phyloP scores from a whole-genome alignment of 37 sponge, comb jelly and placozoan species.

The Halisarca cf. caerulea region DNA sequence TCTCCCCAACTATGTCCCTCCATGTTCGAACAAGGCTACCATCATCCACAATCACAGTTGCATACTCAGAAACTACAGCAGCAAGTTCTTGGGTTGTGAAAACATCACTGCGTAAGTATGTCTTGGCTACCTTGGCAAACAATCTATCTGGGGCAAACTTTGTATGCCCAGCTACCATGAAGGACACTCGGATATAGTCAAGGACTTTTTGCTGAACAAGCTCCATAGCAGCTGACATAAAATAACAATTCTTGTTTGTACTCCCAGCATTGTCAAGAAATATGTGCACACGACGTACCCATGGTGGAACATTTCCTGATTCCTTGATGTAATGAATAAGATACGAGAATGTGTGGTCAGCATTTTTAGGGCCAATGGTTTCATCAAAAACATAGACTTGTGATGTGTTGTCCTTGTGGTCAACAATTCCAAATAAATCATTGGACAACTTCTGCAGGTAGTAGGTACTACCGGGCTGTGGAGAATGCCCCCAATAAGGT shows the following conservation, averaged over 20 bases:
- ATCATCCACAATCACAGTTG: background rate
- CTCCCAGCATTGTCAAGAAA: slow-evolving; percentile 47
- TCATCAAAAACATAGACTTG: background rate
- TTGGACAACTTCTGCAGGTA: slow-evolving; percentile 23
- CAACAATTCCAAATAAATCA: background rate
- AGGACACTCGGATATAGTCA: slow-evolving; percentile 22
- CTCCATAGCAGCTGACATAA: slow-evolving; percentile 3
- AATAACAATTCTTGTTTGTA: too few relatives aligned
- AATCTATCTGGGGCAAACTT: slow-evolving; percentile 36
- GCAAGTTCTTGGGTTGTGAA: slow-evolving; percentile 8
- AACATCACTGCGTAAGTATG: slow-evolving; percentile 17
- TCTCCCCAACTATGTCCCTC: background rate
- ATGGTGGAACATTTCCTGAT: background rate
- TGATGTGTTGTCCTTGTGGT: background rate
- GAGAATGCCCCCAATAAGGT: slow-evolving; percentile 32
- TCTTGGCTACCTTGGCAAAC: slow-evolving; percentile 18
- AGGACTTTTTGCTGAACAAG: slow-evolving; percentile 22
- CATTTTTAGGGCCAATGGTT: slow-evolving; percentile 33
- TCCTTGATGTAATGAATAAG: slow-evolving; percentile 14
- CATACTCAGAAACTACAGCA: background rate
- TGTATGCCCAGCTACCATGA: slow-evolving; percentile 46
- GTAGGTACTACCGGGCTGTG: slow-evolving; percentile 29
- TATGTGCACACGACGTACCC: slow-evolving; percentile 30
- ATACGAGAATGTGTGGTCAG: slow-evolving; percentile 48
- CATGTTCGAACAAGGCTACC: slow-evolving; percentile 13